Evolutionary conservation across 2,113 vertebrate species (phyloP).

Genomic region (Trematomus loennbergii): DNA sequence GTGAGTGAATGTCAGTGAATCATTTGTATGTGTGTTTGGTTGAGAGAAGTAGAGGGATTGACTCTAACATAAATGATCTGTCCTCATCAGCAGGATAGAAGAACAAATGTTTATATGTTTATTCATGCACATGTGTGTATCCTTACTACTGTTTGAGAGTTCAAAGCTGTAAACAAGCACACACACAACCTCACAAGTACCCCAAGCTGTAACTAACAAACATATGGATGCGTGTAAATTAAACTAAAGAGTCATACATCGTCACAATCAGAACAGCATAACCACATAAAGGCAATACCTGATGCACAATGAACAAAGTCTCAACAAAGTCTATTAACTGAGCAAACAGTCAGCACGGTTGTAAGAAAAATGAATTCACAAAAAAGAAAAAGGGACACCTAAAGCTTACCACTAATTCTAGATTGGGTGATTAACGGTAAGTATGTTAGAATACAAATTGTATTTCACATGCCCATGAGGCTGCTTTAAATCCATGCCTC

Average conservation of each 20-base stretch:
- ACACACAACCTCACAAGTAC: constrained; percentile 7
- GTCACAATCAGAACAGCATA: constrained; percentile 39
- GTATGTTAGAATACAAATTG: not conserved
- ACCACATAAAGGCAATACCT: constrained; percentile 39
- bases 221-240: constrained; percentile 38
- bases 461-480: not conserved
- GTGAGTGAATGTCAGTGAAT: constrained; percentile 19
- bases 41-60: constrained; percentile 9
- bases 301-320: constrained; percentile 21
- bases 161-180: constrained; percentile 1
- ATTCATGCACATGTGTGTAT: constrained; percentile 38
- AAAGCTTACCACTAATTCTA: constrained; percentile 4
- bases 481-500: not conserved
- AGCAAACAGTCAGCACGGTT: not conserved
- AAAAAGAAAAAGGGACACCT: constrained; percentile 45
- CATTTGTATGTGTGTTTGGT: constrained; percentile 29
- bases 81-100: constrained; percentile 33
- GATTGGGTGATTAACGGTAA: constrained; percentile 27
- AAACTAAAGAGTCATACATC: constrained; percentile 57
- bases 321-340: constrained; percentile 35
- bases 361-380: constrained; percentile 47
- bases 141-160: constrained; percentile 28
- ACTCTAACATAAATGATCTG: constrained; percentile 43
- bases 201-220: constrained; percentile 32
- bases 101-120: constrained; percentile 54